phyloP scores from a whole-genome alignment of 2,113 vertebrate species.

The Gymnorhina tibicen region DNA sequence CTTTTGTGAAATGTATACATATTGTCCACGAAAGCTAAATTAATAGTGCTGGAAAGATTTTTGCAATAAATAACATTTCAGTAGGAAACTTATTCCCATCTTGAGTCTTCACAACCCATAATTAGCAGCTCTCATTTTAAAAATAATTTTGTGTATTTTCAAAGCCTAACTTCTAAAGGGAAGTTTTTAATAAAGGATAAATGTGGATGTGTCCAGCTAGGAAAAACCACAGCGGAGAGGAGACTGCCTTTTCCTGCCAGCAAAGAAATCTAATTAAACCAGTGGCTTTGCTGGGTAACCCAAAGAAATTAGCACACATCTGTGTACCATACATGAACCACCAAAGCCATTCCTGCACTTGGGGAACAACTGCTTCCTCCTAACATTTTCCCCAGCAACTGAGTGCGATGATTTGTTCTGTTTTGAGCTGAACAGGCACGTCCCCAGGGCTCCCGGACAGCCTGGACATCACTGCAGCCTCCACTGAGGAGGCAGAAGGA shows the following conservation, averaged over 20 bases:
- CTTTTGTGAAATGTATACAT: constrained; percentile 29
- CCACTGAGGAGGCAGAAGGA: neutral
- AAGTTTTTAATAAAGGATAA: constrained; percentile 51
- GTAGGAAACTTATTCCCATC: neutral
- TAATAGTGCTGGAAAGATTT: neutral
- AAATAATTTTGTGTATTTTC: constrained; percentile 24
- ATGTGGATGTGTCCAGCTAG: constrained; percentile 4
- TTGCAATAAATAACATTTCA: constrained; percentile 22
- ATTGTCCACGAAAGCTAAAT: neutral
- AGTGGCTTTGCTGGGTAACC: constrained; percentile 13
- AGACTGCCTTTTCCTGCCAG: constrained; percentile 31
- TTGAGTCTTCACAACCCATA: neutral
- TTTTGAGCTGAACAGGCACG: neutral
- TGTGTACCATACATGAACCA: neutral
- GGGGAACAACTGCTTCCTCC: neutral
- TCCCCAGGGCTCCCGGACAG: neutral
- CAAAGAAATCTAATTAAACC: constrained; percentile 24
- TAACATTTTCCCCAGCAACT: neutral
- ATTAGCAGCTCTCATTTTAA: constrained; percentile 10
- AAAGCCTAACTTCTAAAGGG: constrained; percentile 14
- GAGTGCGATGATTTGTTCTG: neutral
- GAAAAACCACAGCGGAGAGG: neutral
- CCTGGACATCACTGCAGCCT: neutral
- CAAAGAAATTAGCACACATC: constrained; percentile 29
- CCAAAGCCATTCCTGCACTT: neutral